A percentile compares a stretch with the other conserved stretches of the same genome.
Evolutionary conservation across 2,113 vertebrate species (phyloP).

Genomic region (Etia nguti): DNA sequence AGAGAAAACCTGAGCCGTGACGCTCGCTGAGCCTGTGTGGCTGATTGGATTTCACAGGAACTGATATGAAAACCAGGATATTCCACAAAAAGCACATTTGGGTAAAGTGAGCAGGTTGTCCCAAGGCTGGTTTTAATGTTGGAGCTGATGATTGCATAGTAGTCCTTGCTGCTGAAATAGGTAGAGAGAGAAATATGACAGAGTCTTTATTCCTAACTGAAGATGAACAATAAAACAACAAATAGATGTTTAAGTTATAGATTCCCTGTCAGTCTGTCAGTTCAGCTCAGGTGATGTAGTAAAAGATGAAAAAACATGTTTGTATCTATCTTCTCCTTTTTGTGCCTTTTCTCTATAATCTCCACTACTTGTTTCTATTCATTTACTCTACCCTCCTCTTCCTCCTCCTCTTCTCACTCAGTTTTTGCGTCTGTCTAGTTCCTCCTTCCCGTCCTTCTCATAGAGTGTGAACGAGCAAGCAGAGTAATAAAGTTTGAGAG

Average conservation of each 20-base stretch:
- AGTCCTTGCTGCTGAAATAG: neutral
- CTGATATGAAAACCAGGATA: neutral
- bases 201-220: neutral
- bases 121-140: neutral
- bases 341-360: neutral
- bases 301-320: fast-evolving
- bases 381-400: neutral
- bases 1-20: neutral
- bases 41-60: neutral
- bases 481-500: constrained; percentile 11
- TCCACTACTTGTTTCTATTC: neutral
- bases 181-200: neutral
- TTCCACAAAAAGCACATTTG: neutral
- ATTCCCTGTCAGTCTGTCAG: neutral
- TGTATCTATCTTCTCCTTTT: neutral
- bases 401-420: neutral
- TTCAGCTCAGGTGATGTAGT: neutral
- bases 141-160: neutral
- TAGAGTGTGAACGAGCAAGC: neutral
- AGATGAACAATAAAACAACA: neutral
- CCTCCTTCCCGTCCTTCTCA: neutral
- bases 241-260: neutral
- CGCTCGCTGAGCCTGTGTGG: neutral
- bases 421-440: fast-evolving
- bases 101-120: neutral